phyloP scores from a whole-genome alignment of 2,113 vertebrate species.

The Rhineura floridana region DNA sequence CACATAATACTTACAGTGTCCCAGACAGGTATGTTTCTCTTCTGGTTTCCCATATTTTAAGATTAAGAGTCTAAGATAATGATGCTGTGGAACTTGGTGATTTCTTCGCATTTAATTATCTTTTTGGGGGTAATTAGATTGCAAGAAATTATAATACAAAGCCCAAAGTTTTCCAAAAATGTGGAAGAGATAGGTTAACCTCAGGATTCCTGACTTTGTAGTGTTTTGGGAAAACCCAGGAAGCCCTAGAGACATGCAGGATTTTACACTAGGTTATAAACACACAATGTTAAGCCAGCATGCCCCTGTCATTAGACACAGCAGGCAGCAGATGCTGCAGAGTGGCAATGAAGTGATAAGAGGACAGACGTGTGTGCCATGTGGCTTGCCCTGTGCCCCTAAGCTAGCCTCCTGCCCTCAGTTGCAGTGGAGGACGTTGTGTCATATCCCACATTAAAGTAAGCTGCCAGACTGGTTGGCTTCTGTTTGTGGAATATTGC shows the following conservation, averaged over 20 bases:
- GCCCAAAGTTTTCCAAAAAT: background rate
- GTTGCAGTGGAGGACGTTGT: too few relatives aligned
- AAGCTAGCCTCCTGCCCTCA: too few relatives aligned
- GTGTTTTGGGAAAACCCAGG: background rate
- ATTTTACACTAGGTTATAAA: background rate
- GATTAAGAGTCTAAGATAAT: background rate
- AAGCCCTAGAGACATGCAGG: background rate
- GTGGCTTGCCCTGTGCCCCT: too few relatives aligned
- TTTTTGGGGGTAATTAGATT: background rate
- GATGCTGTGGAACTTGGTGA: background rate
- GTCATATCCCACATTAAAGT: too few relatives aligned
- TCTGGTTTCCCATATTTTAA: background rate
- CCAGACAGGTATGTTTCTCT: constrained; percentile 84
- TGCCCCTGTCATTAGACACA: too few relatives aligned
- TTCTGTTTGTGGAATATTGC: too few relatives aligned
- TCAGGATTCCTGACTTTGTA: background rate
- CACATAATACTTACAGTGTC: constrained; percentile 84
- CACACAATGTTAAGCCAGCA: too few relatives aligned
- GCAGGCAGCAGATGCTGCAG: too few relatives aligned
- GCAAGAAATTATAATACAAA: too few relatives aligned
- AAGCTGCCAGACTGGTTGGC: too few relatives aligned
- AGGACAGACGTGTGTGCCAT: too few relatives aligned
- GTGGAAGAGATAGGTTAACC: background rate
- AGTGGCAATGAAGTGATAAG: too few relatives aligned
- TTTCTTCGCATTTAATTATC: background rate